Evolutionary conservation across 2,888 invertebrate genomes (phyloP).

Genomic region (Cistogaster globosa): DNA sequence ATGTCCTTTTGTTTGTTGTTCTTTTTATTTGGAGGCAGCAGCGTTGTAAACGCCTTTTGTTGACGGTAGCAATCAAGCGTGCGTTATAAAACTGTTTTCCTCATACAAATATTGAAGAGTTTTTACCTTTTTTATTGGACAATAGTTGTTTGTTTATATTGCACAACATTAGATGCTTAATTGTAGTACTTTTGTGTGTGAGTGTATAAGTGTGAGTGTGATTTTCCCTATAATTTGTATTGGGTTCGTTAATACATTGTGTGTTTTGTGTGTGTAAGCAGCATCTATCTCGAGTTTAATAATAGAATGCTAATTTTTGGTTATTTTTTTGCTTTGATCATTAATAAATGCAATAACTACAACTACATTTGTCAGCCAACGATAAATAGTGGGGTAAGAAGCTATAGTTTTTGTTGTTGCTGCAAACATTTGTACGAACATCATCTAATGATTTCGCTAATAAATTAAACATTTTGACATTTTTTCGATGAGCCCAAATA

Average conservation of each 20-base stretch:
- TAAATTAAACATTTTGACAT: conserved; percentile 80
- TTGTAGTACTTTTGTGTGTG: background rate
- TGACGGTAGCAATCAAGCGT: conserved; percentile 45
- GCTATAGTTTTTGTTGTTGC: background rate
- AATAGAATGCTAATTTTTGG: conserved; percentile 79
- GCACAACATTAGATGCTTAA: conserved; percentile 1
- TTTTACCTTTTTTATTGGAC: conserved; percentile 58
- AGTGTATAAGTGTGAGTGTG: conserved; percentile 2
- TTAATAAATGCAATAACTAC: conserved; percentile 53
- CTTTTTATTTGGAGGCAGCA: conserved; percentile 27
- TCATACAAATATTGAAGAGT: conserved; percentile 6
- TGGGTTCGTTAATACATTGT: conserved; percentile 66
- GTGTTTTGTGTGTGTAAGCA: conserved; percentile 43
- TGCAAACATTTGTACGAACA: background rate
- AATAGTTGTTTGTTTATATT: conserved; percentile 35
- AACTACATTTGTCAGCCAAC: conserved; percentile 57
- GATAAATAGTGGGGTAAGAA: conserved; percentile 5
- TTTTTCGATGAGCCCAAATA: conserved; percentile 60
- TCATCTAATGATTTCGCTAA: conserved; percentile 76
- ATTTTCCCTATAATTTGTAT: conserved; percentile 61
- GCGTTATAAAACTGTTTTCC: conserved; percentile 41
- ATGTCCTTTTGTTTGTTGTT: conserved; percentile 50
- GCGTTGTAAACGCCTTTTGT: conserved; percentile 39
- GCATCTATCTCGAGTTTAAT: conserved; percentile 57
- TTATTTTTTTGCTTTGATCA: conserved; percentile 60